These are phyloP conservation scores for Sympetrum striolatum DNA, from an alignment of 2,888 invertebrate genomes.

Conservation along the genomic window DNA sequence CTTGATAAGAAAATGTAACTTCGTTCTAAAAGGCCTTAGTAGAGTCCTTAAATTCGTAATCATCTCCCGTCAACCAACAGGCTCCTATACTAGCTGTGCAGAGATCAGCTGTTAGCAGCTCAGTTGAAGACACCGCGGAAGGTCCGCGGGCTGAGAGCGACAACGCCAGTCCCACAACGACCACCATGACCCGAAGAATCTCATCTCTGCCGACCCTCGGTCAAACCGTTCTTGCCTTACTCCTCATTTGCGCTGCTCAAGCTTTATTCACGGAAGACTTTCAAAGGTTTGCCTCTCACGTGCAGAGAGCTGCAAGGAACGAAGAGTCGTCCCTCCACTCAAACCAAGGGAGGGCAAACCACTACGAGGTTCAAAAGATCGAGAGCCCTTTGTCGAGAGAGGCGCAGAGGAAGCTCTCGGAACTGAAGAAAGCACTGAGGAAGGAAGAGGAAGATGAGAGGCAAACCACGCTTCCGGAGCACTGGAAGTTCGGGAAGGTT, in stretches of 20 bases:
- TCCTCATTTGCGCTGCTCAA: not conserved
- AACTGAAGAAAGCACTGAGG: not conserved
- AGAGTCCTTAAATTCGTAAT: not conserved
- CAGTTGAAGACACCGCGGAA: not conserved
- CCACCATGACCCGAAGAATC: not conserved
- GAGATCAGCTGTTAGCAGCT: not conserved
- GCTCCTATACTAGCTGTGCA: not conserved
- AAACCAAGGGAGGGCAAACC: not conserved
- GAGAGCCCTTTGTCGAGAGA: not conserved
- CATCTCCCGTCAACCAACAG: not conserved
- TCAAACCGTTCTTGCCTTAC: not conserved
- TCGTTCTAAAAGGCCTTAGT: too few species aligned
- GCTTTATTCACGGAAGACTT: not conserved
- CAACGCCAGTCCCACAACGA: not conserved
- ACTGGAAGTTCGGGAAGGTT: not conserved
- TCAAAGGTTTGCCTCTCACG: not conserved
- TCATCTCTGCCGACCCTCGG: not conserved
- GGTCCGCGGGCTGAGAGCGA: not conserved
- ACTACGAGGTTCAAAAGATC: conserved; percentile 10
- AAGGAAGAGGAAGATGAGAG: conserved; percentile 10
- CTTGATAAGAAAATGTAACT: too few species aligned
- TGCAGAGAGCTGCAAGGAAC: not conserved
- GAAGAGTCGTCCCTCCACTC: conserved; percentile 23
- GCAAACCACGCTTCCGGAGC: conserved; percentile 13
- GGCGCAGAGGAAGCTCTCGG: not conserved